Evolutionary conservation across 2,113 vertebrate species (phyloP).

Genomic region (Apaloderma vittatum): DNA sequence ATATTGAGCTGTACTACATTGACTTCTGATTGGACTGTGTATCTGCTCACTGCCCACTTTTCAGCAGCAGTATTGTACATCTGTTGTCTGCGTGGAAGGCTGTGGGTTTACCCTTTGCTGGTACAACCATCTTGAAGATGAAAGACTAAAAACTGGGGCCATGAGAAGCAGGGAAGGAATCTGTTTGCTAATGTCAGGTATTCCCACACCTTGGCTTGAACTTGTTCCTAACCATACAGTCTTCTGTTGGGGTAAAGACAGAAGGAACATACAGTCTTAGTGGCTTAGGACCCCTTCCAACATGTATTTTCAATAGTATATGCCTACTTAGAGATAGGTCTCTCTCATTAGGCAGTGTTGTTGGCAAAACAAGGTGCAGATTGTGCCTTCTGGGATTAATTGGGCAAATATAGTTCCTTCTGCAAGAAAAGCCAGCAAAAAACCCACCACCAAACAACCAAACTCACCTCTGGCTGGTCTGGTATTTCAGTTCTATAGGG

Average conservation of each 20-base stretch:
- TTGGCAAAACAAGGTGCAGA: background rate
- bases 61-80: background rate
- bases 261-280: background rate
- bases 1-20: background rate
- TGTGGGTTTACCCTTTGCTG: background rate
- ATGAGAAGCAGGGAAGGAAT: background rate
- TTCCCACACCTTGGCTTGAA: background rate
- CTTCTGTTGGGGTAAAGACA: background rate
- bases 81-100: background rate
- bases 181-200: background rate
- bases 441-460: background rate
- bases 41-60: background rate
- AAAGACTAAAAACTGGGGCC: background rate
- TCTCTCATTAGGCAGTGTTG: background rate
- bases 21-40: background rate
- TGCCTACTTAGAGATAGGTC: background rate
- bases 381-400: background rate
- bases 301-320: background rate
- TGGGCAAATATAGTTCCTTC: background rate
- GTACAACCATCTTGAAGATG: background rate
- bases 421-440: background rate
- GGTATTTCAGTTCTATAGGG: background rate
- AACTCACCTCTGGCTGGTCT: background rate
- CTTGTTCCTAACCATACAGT: background rate
- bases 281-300: background rate